phyloP scores from a whole-genome alignment of 2,113 vertebrate species.

The Elachura formosa region DNA sequence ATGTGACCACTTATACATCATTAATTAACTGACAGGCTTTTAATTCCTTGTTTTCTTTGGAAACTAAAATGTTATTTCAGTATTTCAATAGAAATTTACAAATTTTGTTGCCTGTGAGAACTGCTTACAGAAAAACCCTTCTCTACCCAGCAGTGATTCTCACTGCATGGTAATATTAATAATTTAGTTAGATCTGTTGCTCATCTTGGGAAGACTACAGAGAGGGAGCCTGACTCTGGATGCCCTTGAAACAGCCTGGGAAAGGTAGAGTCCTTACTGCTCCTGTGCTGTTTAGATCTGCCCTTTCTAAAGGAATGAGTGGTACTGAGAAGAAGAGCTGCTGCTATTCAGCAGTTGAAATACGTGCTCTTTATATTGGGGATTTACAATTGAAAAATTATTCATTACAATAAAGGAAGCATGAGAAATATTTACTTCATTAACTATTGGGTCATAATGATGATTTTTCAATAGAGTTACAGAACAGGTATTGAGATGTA shows the following conservation, averaged over 20 bases:
- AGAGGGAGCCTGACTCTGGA: not conserved
- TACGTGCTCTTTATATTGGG: not conserved
- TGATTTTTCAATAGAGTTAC: not conserved
- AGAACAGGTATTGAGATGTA: not conserved
- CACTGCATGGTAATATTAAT: not conserved
- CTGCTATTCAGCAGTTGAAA: not conserved
- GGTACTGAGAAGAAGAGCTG: fast-evolving
- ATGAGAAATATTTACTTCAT: not conserved
- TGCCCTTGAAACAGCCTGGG: not conserved
- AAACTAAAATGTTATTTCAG: not conserved
- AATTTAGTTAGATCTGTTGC: not conserved
- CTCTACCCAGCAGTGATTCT: not conserved
- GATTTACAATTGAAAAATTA: not conserved
- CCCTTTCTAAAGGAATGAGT: not conserved
- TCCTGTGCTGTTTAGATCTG: not conserved
- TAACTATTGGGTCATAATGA: not conserved
- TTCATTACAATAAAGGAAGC: not conserved
- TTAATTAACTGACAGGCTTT: not conserved
- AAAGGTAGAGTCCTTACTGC: not conserved
- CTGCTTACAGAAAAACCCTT: not conserved
- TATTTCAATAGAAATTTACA: not conserved
- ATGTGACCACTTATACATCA: not conserved
- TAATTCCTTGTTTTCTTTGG: not conserved
- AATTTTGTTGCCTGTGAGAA: not conserved
- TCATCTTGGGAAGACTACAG: not conserved